Evolutionary conservation across 2,888 invertebrate species (phyloP).

Genomic region (Phyllotreta cruciferae): DNA sequence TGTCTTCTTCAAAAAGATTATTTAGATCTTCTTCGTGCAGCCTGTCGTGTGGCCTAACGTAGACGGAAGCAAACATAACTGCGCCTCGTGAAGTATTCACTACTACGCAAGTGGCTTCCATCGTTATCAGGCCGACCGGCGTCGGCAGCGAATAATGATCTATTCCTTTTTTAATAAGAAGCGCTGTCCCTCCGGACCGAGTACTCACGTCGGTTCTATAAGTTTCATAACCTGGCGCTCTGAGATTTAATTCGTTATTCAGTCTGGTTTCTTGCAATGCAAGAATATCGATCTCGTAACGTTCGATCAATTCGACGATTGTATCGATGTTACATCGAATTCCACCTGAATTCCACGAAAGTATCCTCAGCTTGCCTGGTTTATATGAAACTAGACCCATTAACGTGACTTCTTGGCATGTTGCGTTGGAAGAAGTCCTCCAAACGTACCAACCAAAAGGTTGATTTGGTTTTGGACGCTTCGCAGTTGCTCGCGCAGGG

Average conservation of each 20-base stretch:
- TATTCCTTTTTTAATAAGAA: background rate
- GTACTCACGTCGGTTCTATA: background rate
- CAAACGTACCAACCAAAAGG: too few species aligned
- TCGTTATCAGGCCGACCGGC: slow-evolving; percentile 3
- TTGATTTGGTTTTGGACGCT: too few species aligned
- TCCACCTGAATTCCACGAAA: slow-evolving; percentile 1
- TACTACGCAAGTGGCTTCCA: slow-evolving; percentile 9
- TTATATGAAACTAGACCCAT: too few species aligned
- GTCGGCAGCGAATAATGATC: slow-evolving; percentile 1
- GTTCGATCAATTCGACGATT: background rate
- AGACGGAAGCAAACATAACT: background rate
- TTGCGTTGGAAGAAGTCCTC: too few species aligned
- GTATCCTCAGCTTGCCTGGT: slow-evolving; percentile 2
- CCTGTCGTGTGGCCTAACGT: background rate
- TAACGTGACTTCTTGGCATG: too few species aligned
- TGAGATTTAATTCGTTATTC: background rate
- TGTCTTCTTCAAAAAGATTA: background rate
- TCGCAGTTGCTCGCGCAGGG: background rate
- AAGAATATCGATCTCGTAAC: background rate
- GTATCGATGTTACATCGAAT: background rate
- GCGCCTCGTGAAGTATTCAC: background rate
- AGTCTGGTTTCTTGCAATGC: slow-evolving; percentile 8
- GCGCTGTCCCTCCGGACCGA: background rate
- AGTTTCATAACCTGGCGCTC: background rate
- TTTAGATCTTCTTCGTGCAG: slow-evolving; percentile 1